These are phyloP conservation scores for Eurystomus gularis DNA, from an alignment of 2,113 vertebrate species.

Conservation along the genomic window DNA sequence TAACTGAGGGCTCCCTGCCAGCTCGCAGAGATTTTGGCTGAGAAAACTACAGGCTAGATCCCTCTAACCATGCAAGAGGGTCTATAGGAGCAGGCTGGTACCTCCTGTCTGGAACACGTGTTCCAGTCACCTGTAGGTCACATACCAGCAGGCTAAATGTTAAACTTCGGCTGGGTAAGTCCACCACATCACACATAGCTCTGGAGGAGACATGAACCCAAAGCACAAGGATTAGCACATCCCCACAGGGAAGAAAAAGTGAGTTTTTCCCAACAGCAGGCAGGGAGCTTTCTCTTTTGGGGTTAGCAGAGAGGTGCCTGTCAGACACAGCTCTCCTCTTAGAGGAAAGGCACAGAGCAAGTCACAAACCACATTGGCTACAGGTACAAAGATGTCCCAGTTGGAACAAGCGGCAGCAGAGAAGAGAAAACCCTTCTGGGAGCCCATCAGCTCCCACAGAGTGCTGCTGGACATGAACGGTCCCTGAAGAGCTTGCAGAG, in stretches of 20 bases:
- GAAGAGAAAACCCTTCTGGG: neutral
- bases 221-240: neutral
- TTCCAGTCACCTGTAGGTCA: neutral
- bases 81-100: neutral
- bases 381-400: neutral
- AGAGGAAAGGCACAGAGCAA: neutral
- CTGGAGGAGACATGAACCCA: neutral
- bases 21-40: neutral
- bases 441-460: neutral
- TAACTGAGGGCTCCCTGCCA: neutral
- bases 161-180: neutral
- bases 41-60: neutral
- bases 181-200: neutral
- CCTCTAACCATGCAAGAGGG: neutral
- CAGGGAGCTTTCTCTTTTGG: neutral
- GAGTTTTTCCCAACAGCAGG: neutral
- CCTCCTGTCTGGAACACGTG: neutral
- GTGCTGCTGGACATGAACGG: accelerated
- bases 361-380: accelerated
- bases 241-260: neutral
- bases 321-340: neutral
- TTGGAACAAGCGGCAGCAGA: neutral
- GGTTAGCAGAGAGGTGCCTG: neutral
- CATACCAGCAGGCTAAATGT: neutral
- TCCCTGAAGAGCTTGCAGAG: neutral